These are phyloP conservation scores for Drosophila lini DNA, from an alignment of 1,140 invertebrate species.

Conservation along the genomic window DNA sequence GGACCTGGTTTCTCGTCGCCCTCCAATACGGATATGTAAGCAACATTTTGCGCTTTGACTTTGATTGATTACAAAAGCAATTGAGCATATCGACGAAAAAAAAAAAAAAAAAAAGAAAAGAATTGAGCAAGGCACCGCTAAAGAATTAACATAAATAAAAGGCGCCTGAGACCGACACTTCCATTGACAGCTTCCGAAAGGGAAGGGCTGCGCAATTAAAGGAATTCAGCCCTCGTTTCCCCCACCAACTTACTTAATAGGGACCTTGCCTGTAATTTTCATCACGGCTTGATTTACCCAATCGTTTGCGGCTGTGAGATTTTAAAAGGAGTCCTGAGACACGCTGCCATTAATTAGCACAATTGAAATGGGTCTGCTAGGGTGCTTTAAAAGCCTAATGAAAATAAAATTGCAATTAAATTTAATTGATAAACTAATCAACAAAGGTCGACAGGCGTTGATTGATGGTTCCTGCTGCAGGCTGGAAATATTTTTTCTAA, in stretches of 20 bases:
- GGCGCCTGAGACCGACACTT: conserved; percentile 32
- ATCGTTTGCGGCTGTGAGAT: conserved; percentile 33
- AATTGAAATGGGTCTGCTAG: conserved; percentile 24
- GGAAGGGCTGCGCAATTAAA: conserved; percentile 60
- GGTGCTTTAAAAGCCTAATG: conserved; percentile 50
- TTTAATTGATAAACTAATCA: conserved; percentile 71
- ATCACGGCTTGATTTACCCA: conserved; percentile 19
- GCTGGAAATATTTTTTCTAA: not conserved
- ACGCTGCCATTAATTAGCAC: conserved; percentile 64
- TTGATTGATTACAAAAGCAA: conserved; percentile 80
- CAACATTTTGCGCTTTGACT: conserved; percentile 55
- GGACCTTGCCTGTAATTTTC: conserved; percentile 49
- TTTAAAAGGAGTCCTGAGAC: conserved; percentile 25
- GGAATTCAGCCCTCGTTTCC: conserved; percentile 9
- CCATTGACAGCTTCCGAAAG: conserved; percentile 61
- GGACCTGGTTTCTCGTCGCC: not conserved
- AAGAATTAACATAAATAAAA: conserved; percentile 76
- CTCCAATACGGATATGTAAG: conserved; percentile 27
- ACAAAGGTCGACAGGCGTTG: conserved; percentile 47
- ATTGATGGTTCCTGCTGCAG: conserved; percentile 46
- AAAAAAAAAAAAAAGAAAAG: conserved; percentile 17
- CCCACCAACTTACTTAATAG: conserved; percentile 36
- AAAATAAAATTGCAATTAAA: conserved; percentile 71
- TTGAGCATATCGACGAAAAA: conserved; percentile 58
- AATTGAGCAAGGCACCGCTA: conserved; percentile 23